Evolutionary conservation across 2,113 vertebrate species (phyloP).

Genomic region (Orycteropus afer): DNA sequence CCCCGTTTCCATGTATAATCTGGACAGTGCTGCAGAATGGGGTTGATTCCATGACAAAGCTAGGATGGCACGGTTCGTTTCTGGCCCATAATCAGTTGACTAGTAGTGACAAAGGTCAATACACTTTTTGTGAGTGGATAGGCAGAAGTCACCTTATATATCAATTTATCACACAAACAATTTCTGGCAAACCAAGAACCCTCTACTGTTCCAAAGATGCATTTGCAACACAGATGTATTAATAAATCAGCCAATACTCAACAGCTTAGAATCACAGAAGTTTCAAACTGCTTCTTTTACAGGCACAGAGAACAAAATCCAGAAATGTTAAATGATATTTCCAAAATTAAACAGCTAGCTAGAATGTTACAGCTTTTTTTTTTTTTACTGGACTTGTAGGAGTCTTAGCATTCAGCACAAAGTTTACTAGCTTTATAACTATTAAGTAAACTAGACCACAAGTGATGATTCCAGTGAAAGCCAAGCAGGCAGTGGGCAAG

Average conservation of each 20-base stretch:
- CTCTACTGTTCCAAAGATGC: neutral
- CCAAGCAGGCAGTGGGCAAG: neutral
- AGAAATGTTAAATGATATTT: neutral
- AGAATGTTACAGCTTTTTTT: neutral
- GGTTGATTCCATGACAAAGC: neutral
- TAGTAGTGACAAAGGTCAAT: neutral
- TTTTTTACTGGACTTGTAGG: no score
- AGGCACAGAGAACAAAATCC: conserved; percentile 21
- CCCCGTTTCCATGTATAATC: neutral
- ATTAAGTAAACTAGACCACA: neutral
- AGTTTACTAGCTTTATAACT: neutral
- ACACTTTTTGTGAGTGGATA: neutral
- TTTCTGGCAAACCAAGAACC: neutral
- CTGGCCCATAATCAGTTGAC: neutral
- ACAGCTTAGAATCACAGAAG: neutral
- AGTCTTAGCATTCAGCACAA: neutral
- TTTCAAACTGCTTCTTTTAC: neutral
- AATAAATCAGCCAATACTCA: neutral
- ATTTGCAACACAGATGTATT: neutral
- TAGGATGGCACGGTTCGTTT: neutral
- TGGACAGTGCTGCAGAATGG: neutral
- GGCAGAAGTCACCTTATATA: neutral
- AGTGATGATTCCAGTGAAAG: neutral
- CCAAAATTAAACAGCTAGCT: neutral
- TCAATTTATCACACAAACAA: neutral